phyloP scores from a whole-genome alignment of 2,113 vertebrate species.

The Ariopsis seemanni region DNA sequence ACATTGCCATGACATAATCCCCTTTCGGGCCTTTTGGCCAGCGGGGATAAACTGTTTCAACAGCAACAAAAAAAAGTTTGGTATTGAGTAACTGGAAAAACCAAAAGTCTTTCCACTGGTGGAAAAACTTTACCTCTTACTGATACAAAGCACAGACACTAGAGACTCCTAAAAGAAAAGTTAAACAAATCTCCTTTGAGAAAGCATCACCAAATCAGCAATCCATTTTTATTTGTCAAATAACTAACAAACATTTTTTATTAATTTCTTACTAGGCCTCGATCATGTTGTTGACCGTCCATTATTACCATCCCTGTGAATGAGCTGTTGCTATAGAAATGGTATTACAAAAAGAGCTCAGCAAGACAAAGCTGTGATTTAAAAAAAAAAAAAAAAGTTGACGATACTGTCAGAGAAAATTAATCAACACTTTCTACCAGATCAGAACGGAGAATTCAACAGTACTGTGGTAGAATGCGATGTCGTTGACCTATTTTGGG shows the following conservation, averaged over 20 bases:
- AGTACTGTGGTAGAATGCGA: not conserved
- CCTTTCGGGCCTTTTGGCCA: too few relatives aligned
- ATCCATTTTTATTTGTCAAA: not conserved
- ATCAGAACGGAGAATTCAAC: not conserved
- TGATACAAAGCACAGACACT: too few relatives aligned
- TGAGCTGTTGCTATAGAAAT: not conserved
- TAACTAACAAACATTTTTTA: not conserved
- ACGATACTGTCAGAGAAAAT: not conserved
- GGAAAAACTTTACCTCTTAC: too few relatives aligned
- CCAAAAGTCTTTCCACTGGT: too few relatives aligned
- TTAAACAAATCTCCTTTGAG: too few relatives aligned
- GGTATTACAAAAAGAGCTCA: not conserved
- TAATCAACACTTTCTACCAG: not conserved
- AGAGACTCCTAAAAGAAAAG: too few relatives aligned
- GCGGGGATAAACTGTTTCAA: too few relatives aligned
- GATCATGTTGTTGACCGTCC: not conserved
- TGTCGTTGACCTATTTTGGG: too few relatives aligned
- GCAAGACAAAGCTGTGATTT: not conserved
- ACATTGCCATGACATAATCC: too few relatives aligned
- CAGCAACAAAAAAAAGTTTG: too few relatives aligned
- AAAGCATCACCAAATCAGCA: not conserved
- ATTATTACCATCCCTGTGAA: not conserved
- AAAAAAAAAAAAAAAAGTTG: too few relatives aligned
- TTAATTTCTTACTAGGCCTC: not conserved
- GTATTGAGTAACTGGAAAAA: too few relatives aligned